Conservation (phyloP, 2,113 vertebrate species). For the Numida meleagris region DNA sequence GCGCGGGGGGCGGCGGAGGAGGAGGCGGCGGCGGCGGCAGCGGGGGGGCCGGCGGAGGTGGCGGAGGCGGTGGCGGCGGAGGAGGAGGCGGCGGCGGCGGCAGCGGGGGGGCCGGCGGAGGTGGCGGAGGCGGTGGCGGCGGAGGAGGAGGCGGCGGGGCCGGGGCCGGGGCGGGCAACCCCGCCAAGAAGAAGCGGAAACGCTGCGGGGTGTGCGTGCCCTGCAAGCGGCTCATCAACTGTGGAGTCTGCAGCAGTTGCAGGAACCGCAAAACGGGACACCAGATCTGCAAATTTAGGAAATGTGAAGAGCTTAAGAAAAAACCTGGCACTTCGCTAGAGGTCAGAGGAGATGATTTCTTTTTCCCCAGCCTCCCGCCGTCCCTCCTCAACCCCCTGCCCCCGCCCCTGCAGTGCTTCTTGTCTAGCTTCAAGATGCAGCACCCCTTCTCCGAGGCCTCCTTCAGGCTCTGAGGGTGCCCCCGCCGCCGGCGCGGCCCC, state of each 20-base stretch:
- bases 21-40: not conserved
- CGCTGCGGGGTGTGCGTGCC: conserved; percentile 96
- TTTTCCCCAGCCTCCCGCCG: conserved; percentile 77
- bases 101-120: not conserved
- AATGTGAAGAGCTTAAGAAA: conserved; percentile 99
- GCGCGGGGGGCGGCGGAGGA: conserved; percentile 19
- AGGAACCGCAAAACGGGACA: conserved; percentile 99
- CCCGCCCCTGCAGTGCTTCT: conserved; percentile 77
- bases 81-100: not conserved
- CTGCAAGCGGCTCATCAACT: conserved; percentile 99
- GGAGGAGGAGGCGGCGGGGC: not conserved
- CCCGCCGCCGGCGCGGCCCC: not conserved
- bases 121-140: not conserved
- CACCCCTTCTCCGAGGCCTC: conserved; percentile 72
- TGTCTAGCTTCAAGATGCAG: conserved; percentile 78
- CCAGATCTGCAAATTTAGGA: conserved; percentile 99
- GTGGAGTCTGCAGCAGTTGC: conserved; percentile 98
- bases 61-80: not conserved
- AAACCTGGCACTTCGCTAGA: conserved; percentile 96
- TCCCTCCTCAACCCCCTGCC: conserved; percentile 76
- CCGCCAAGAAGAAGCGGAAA: conserved; percentile 98
- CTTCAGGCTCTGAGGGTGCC: conserved; percentile 62
- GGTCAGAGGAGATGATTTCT: conserved; percentile 91
- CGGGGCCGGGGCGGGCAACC: conserved; percentile 83
- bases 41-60: not conserved